These are phyloP conservation scores for Tetheella fluctuosa DNA, from an alignment of 2,888 invertebrate species.

Conservation along the genomic window DNA sequence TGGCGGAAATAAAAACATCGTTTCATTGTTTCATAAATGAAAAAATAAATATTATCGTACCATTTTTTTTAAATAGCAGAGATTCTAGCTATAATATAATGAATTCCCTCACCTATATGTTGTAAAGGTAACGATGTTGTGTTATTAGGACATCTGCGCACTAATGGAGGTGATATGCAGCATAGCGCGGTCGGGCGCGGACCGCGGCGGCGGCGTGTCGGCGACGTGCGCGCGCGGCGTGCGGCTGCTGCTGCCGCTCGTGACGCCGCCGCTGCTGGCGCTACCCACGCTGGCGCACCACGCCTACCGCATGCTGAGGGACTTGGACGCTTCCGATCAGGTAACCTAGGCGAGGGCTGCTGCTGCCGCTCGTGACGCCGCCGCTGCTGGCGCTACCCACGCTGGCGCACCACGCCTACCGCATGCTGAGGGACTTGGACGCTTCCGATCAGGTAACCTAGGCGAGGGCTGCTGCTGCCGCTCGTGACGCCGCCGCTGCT, in stretches of 20 bases:
- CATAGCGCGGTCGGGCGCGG: conserved; percentile 62
- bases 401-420: conserved; percentile 69
- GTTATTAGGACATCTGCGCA: conserved; percentile 91
- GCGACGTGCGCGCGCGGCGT: conserved; percentile 66
- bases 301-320: conserved; percentile 72
- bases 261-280: conserved; percentile 65
- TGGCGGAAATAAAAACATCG: too few relatives aligned
- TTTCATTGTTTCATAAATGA: too few relatives aligned
- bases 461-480: conserved; percentile 69
- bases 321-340: conserved; percentile 68
- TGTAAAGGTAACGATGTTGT: conserved; percentile 57
- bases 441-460: conserved; percentile 66
- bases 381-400: conserved; percentile 66
- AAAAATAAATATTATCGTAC: too few relatives aligned
- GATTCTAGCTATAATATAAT: too few relatives aligned
- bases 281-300: conserved; percentile 67
- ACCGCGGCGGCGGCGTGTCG: conserved; percentile 51
- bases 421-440: conserved; percentile 72
- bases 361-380: conserved; percentile 66
- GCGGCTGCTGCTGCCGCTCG: conserved; percentile 63
- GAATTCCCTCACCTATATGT: too few relatives aligned
- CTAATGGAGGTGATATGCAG: conserved; percentile 89
- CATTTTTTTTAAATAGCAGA: too few relatives aligned
- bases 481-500: conserved; percentile 64
- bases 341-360: conserved; percentile 66